These are phyloP conservation scores for Chironomus tepperi DNA, from an alignment of 1,140 invertebrate species.

Conservation along the genomic window DNA sequence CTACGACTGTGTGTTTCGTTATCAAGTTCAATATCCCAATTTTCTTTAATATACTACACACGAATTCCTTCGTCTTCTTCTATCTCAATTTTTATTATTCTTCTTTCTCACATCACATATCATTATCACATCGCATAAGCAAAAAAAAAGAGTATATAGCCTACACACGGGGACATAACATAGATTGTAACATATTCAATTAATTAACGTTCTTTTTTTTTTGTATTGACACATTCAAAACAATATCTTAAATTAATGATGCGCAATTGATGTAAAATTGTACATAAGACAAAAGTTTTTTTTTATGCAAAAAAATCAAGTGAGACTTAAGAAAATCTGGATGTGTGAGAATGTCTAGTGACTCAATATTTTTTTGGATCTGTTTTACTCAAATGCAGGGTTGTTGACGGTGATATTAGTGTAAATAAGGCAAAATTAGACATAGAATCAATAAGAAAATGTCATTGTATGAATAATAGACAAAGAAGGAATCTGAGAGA, in stretches of 20 bases:
- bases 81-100: not conserved
- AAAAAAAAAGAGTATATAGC: not conserved
- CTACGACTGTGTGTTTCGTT: not conserved
- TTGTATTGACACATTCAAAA: not conserved
- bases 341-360: not conserved
- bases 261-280: not conserved
- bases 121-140: constrained; percentile 6
- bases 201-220: not conserved
- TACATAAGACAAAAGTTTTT: not conserved
- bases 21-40: constrained; percentile 8
- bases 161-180: not conserved
- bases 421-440: too few species aligned
- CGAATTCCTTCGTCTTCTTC: not conserved
- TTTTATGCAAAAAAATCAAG: not conserved
- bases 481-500: too few species aligned
- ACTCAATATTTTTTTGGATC: not conserved
- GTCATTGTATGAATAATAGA: too few species aligned
- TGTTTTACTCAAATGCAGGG: not conserved
- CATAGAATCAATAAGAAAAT: not conserved
- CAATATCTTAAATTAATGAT: not conserved
- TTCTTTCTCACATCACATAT: not conserved
- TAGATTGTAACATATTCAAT: constrained; percentile 5
- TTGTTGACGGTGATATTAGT: too few species aligned
- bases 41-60: constrained; percentile 7
- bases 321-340: not conserved